Conservation (phyloP, 2,888 invertebrate species). For the Vesta saturnalis region DNA sequence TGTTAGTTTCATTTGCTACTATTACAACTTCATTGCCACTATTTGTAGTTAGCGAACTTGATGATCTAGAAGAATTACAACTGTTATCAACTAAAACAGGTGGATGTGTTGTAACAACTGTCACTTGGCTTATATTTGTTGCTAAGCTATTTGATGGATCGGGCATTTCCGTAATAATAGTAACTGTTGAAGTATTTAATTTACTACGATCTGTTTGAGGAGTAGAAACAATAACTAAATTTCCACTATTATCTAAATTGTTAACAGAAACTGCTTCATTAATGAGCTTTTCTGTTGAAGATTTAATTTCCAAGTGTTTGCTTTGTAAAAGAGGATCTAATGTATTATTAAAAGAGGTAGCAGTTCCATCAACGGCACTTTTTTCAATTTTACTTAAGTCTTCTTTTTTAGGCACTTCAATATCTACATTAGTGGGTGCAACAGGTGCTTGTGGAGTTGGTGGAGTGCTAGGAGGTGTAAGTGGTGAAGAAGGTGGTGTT, state of each 20-base stretch:
- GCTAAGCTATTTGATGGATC: conserved; percentile 79
- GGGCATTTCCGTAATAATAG: conserved; percentile 65
- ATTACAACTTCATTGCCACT: conserved; percentile 78
- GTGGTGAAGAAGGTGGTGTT: conserved; percentile 59
- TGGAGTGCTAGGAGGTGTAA: conserved; percentile 57
- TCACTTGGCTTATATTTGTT: conserved; percentile 79
- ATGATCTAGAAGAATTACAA: conserved; percentile 65
- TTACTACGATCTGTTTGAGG: conserved; percentile 56
- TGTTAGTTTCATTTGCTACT: conserved; percentile 80
- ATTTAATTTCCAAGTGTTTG: conserved; percentile 1
- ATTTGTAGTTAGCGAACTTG: conserved; percentile 60
- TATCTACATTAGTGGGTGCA: conserved; percentile 37
- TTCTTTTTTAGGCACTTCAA: conserved; percentile 1
- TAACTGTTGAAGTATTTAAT: conserved; percentile 64
- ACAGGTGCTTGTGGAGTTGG: conserved; percentile 45
- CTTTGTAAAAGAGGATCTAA: conserved; percentile 16
- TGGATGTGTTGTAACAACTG: conserved; percentile 87
- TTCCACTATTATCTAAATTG: conserved; percentile 50
- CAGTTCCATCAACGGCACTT: conserved; percentile 6
- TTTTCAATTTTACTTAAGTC: conserved; percentile 10
- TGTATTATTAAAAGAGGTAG: conserved; percentile 21
- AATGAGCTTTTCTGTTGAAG: conserved; percentile 39
- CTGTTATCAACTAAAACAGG: conserved; percentile 77
- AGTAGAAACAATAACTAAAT: conserved; percentile 56
- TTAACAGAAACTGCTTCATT: conserved; percentile 52